phyloP scores from a whole-genome alignment of 2,797 vertebrate species.

The Stomatorhinus walkeri region DNA sequence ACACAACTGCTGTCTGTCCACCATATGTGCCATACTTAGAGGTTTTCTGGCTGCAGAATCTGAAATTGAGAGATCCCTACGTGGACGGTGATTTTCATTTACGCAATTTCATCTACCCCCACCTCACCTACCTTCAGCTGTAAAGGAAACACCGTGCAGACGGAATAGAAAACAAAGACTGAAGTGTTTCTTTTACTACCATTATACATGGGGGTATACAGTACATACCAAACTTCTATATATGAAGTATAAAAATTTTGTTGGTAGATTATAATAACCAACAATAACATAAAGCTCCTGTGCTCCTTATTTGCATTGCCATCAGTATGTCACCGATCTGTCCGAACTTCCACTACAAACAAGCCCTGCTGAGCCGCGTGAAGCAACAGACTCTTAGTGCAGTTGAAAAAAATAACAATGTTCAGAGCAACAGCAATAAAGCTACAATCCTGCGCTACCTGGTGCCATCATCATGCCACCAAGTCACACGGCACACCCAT shows the following conservation, averaged over 20 bases:
- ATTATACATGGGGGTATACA: not conserved
- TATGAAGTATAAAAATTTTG: not conserved
- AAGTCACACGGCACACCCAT: not conserved
- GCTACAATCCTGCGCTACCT: not conserved
- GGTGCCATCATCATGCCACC: not conserved
- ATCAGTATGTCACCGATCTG: not conserved
- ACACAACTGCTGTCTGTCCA: not conserved
- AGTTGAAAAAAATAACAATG: not conserved
- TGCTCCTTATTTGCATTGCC: not conserved
- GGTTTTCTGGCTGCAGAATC: not conserved
- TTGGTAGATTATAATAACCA: not conserved
- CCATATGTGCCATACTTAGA: not conserved
- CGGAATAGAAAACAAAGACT: not conserved
- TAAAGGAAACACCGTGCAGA: not conserved
- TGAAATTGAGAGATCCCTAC: not conserved
- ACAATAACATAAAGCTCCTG: not conserved
- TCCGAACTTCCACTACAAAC: not conserved
- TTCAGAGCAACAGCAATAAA: not conserved
- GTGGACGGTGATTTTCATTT: not conserved
- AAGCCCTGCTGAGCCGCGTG: not conserved
- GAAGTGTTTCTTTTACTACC: not conserved
- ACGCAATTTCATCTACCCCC: not conserved
- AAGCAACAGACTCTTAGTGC: not conserved
- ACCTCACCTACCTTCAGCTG: not conserved
- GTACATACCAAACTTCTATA: not conserved